Conservation (phyloP, 2,113 vertebrate genomes). For the Apodemus sylvaticus region DNA sequence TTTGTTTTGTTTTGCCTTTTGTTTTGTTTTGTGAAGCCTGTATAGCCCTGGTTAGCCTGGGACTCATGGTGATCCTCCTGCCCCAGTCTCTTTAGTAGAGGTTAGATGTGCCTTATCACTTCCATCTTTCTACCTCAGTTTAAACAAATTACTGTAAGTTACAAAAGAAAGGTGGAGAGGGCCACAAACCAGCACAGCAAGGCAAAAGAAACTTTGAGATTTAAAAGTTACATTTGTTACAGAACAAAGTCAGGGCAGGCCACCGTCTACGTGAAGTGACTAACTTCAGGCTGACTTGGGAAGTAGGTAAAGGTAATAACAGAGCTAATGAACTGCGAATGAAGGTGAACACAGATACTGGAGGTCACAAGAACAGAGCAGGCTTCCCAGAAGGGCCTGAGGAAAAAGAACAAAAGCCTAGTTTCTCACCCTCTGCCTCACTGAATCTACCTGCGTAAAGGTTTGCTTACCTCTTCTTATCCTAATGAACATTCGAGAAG, state of each 20-base stretch:
- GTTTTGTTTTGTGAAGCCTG: neutral
- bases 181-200: neutral
- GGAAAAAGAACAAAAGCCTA: neutral
- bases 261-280: neutral
- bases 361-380: neutral
- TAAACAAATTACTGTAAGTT: neutral
- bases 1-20: conserved; percentile 3
- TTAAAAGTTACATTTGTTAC: neutral
- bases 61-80: neutral
- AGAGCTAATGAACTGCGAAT: neutral
- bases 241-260: conserved; percentile 27
- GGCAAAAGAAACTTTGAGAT: conserved; percentile 14
- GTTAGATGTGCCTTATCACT: neutral
- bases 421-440: neutral
- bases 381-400: neutral
- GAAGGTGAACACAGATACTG: neutral
- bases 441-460: neutral
- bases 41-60: neutral
- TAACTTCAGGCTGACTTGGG: neutral
- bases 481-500: neutral
- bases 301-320: neutral
- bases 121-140: neutral
- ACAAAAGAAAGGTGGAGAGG: conserved; percentile 27
- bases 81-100: neutral
- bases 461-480: neutral